Percentiles rank a stretch among this genome's conserved stretches.
Conservation (phyloP, 2,797 vertebrate species). For the Halcyon leucocephala region DNA sequence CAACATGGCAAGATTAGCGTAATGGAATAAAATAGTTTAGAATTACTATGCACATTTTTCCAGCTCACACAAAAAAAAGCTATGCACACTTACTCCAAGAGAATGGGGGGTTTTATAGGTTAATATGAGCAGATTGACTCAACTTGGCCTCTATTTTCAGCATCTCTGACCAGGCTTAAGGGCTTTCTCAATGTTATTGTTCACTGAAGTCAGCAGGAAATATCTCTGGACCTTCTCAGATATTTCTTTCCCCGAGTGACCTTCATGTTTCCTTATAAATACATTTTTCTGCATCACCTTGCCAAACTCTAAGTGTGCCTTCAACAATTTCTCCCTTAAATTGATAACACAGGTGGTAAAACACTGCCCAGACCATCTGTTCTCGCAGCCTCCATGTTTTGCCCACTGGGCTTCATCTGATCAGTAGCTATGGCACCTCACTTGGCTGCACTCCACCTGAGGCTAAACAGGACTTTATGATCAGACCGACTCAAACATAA, state of each 20-base stretch:
- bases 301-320: neutral
- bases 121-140: neutral
- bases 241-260: neutral
- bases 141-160: neutral
- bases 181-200: neutral
- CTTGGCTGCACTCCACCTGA: neutral
- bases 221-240: neutral
- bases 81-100: neutral
- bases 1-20: neutral
- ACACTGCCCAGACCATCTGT: neutral
- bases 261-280: neutral
- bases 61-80: neutral
- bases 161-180: neutral
- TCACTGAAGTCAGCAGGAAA: neutral
- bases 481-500: neutral
- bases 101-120: rapidly evolving
- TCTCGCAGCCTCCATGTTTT: neutral
- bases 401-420: neutral
- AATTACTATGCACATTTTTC: neutral
- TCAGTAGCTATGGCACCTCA: neutral
- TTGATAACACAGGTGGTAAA: neutral
- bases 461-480: neutral
- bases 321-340: neutral
- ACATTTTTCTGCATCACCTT: neutral
- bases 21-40: neutral